phyloP scores from a whole-genome alignment of 1,140 invertebrate genomes.

The Drosophila lacertosa region DNA sequence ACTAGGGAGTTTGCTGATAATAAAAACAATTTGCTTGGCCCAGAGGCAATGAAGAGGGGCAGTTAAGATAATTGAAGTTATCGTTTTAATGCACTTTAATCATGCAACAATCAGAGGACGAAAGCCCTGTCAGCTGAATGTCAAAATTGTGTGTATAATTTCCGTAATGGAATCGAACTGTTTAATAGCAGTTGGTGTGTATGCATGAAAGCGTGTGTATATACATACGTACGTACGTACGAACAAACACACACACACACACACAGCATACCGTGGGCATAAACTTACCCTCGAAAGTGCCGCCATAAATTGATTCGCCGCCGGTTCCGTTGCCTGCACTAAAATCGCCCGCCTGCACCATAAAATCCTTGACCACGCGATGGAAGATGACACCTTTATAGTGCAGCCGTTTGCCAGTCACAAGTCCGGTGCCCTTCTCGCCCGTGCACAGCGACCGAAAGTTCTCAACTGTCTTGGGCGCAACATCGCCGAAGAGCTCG shows the following conservation, averaged over 20 bases:
- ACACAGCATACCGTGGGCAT: slow-evolving; percentile 1
- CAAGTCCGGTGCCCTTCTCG: slow-evolving; percentile 91
- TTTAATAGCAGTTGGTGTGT: slow-evolving; percentile 7
- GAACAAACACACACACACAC: slow-evolving; percentile 4
- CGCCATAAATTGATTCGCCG: slow-evolving; percentile 95
- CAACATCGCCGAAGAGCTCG: slow-evolving; percentile 95
- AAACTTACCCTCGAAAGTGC: slow-evolving; percentile 91
- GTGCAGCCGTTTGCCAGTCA: slow-evolving; percentile 89
- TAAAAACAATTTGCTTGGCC: no score
- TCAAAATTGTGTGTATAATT: not conserved
- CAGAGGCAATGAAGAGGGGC: no score
- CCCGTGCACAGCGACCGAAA: slow-evolving; percentile 96
- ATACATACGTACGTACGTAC: not conserved
- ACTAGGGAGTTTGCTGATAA: no score
- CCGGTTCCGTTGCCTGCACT: slow-evolving; percentile 95
- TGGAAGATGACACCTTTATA: slow-evolving; percentile 94
- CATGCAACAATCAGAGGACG: not conserved
- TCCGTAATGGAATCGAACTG: not conserved
- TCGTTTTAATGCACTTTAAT: not conserved
- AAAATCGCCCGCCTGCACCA: slow-evolving; percentile 95
- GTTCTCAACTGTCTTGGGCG: slow-evolving; percentile 97
- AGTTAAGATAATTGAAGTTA: not conserved
- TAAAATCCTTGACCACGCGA: slow-evolving; percentile 96
- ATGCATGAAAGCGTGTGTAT: not conserved
- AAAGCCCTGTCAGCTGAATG: not conserved